These are phyloP conservation scores for Halesus radiatus DNA, from an alignment of 1,140 invertebrate genomes.

Conservation along the genomic window DNA sequence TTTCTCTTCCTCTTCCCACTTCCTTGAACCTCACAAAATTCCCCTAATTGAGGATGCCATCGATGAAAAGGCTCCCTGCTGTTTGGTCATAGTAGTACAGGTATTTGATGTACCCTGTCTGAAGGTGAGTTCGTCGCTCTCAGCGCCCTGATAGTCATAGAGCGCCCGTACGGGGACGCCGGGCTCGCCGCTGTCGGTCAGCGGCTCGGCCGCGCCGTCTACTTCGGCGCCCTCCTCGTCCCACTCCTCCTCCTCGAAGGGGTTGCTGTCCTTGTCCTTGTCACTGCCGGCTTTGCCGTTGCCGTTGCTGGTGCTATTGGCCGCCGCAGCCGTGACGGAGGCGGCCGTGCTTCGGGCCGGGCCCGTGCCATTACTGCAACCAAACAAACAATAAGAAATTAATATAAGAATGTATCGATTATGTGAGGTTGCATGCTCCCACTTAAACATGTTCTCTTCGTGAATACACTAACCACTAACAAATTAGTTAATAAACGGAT, in stretches of 20 bases:
- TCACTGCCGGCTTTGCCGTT: slow-evolving; percentile 64
- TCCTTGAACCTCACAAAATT: too few relatives aligned
- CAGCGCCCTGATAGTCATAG: slow-evolving; percentile 96
- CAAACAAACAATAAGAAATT: slow-evolving; percentile 1
- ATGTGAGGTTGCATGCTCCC: too few relatives aligned
- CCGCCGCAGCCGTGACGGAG: slow-evolving; percentile 61
- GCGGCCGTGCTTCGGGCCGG: slow-evolving; percentile 63
- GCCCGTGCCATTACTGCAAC: slow-evolving; percentile 67
- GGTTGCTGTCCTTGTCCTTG: slow-evolving; percentile 78
- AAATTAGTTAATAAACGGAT: too few relatives aligned
- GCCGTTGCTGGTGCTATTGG: slow-evolving; percentile 11
- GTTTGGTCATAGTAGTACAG: too few relatives aligned
- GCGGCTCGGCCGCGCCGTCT: slow-evolving; percentile 81
- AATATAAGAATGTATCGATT: too few relatives aligned
- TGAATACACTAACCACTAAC: too few relatives aligned
- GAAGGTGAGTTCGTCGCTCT: slow-evolving; percentile 96
- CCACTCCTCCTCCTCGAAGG: slow-evolving; percentile 87
- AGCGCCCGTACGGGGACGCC: slow-evolving; percentile 94
- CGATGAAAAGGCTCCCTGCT: too few relatives aligned
- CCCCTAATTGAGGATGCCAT: too few relatives aligned
- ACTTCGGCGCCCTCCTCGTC: slow-evolving; percentile 87
- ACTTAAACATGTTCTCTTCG: too few relatives aligned
- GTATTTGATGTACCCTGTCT: slow-evolving; percentile 83
- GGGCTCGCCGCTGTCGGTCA: slow-evolving; percentile 92
- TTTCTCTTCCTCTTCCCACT: too few relatives aligned